Percentiles rank a stretch among this genome's conserved stretches.
Evolutionary conservation across 2,113 vertebrate species (phyloP).

Genomic region (Oceanodroma tethys): DNA sequence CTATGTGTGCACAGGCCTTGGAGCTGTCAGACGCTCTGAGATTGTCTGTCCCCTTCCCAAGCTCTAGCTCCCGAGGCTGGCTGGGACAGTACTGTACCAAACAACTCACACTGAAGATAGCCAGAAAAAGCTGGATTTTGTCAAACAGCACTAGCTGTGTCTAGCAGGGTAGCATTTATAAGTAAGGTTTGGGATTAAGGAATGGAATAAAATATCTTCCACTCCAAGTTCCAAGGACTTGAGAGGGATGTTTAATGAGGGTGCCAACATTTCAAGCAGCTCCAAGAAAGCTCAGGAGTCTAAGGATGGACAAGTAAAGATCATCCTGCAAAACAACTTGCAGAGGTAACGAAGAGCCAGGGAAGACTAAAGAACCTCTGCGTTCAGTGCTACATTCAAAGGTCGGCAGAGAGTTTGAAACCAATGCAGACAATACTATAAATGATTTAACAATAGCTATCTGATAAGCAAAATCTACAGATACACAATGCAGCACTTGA

Average conservation of each 20-base stretch:
- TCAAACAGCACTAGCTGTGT: background rate
- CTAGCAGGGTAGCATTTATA: background rate
- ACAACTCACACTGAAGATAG: background rate
- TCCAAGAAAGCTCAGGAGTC: background rate
- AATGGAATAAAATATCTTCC: background rate
- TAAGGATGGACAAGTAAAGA: background rate
- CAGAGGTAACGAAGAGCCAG: background rate
- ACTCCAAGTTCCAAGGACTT: background rate
- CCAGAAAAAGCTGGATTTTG: background rate
- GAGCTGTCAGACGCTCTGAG: background rate
- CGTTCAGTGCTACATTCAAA: background rate
- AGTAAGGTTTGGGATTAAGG: background rate
- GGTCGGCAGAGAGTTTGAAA: background rate
- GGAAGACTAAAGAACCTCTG: background rate
- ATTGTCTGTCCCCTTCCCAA: background rate
- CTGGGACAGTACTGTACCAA: background rate
- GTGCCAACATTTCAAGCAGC: background rate
- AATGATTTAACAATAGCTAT: background rate
- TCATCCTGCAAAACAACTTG: background rate
- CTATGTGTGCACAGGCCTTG: background rate
- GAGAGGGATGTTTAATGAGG: background rate
- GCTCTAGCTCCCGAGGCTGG: background rate
- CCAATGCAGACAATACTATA: background rate
- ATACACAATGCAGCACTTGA: background rate
- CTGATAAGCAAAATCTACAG: background rate